Conservation (phyloP, 2,888 invertebrate species). For the Tiliacea citrago region DNA sequence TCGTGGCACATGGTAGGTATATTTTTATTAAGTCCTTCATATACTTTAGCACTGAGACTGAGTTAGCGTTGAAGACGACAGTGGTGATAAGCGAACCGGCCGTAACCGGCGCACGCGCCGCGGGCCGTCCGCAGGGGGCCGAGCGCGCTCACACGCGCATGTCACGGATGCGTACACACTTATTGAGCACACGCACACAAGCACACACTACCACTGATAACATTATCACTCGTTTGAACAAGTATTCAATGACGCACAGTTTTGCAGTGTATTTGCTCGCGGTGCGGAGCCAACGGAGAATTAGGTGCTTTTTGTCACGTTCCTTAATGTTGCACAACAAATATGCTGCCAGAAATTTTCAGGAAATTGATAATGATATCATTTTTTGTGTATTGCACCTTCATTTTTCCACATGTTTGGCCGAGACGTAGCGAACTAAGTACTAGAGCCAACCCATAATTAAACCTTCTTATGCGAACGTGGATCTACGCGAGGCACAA, state of each 20-base stretch:
- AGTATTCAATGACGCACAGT: constrained; percentile 78
- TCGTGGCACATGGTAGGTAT: constrained; percentile 66
- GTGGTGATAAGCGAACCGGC: constrained; percentile 85
- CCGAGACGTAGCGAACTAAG: neutral
- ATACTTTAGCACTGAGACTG: constrained; percentile 73
- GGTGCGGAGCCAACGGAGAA: constrained; percentile 45
- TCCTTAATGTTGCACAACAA: constrained; percentile 38
- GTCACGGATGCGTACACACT: constrained; percentile 65
- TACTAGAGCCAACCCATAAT: neutral
- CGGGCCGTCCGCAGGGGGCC: constrained; percentile 88
- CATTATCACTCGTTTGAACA: constrained; percentile 75
- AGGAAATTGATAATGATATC: neutral
- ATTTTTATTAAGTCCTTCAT: constrained; percentile 74
- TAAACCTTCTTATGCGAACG: too few species aligned
- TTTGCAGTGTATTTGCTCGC: constrained; percentile 70
- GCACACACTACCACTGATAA: constrained; percentile 73
- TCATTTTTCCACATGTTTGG: neutral
- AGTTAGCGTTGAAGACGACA: constrained; percentile 76
- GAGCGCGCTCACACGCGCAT: constrained; percentile 66
- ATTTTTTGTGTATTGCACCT: neutral
- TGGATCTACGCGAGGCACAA: too few species aligned
- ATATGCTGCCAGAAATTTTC: neutral
- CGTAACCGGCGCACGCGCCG: constrained; percentile 81
- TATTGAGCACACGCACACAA: constrained; percentile 62
- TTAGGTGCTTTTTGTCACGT: constrained; percentile 63